A percentile compares a stretch with the other conserved stretches of the same genome.
phyloP scores from a whole-genome alignment of 2,113 vertebrate genomes.

The Odontophorus gujanensis region DNA sequence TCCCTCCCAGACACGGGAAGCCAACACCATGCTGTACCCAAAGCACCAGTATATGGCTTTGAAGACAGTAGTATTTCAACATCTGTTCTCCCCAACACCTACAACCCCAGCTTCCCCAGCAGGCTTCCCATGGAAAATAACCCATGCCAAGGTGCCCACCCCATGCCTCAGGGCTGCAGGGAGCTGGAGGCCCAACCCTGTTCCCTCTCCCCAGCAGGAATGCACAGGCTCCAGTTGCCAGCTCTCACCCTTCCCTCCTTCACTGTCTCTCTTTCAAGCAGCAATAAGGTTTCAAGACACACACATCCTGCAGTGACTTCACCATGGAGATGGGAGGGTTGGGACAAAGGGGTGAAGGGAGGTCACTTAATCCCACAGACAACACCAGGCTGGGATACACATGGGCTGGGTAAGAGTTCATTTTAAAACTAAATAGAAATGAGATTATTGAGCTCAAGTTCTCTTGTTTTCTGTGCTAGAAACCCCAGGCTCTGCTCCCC shows the following conservation, averaged over 20 bases:
- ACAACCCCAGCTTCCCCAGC: background rate
- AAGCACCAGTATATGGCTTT: fast-evolving
- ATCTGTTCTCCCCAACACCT: background rate
- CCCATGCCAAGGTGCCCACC: background rate
- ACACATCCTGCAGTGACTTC: conserved; percentile 54
- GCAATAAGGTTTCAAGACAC: conserved; percentile 40
- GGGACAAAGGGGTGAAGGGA: conserved; percentile 45
- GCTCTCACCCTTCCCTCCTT: background rate
- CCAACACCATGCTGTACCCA: background rate
- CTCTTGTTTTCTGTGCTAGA: background rate
- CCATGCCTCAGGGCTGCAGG: background rate
- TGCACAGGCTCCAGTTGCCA: background rate
- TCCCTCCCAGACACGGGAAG: background rate
- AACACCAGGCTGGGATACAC: conserved; percentile 61
- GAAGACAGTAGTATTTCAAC: background rate
- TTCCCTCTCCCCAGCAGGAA: background rate
- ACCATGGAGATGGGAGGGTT: conserved; percentile 65
- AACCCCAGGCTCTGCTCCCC: background rate
- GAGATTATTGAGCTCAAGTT: conserved; percentile 70
- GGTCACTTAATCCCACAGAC: conserved; percentile 78
- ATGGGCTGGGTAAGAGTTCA: conserved; percentile 54
- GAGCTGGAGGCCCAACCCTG: background rate
- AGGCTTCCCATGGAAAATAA: background rate
- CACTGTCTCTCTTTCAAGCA: background rate
- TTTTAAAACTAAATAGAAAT: conserved; percentile 71